Evolutionary conservation across 2,888 invertebrate genomes (phyloP).

Genomic region (Sinelater perroti): DNA sequence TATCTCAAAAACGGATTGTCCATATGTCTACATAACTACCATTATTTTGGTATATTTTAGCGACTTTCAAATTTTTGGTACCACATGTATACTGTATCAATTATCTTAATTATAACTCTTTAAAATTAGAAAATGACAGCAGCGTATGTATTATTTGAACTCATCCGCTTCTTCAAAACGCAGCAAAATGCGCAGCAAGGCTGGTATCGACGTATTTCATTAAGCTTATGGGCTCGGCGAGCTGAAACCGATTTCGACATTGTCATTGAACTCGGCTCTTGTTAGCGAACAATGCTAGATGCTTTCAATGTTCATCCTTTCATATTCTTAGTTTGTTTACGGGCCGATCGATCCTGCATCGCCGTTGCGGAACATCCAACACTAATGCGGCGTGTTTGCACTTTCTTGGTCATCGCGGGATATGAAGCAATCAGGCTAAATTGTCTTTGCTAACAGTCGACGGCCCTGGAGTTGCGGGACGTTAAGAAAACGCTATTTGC

Average conservation of each 20-base stretch:
- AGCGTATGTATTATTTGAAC: too few relatives aligned
- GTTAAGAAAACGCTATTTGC: too few relatives aligned
- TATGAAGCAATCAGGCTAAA: neutral
- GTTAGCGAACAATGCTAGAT: conserved; percentile 11
- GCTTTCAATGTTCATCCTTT: conserved; percentile 18
- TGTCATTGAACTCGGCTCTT: conserved; percentile 15
- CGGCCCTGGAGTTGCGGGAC: conserved; percentile 3
- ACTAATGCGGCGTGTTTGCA: conserved; percentile 1
- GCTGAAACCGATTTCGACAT: conserved; percentile 14
- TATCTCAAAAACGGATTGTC: too few relatives aligned
- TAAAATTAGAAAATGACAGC: too few relatives aligned
- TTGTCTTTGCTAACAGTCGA: neutral
- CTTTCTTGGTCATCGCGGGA: conserved; percentile 8
- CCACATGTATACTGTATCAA: too few relatives aligned
- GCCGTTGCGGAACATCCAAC: neutral
- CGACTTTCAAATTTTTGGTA: too few relatives aligned
- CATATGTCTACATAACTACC: too few relatives aligned
- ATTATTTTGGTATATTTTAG: too few relatives aligned
- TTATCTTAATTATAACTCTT: too few relatives aligned
- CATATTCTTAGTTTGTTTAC: conserved; percentile 14
- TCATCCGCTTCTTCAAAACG: too few relatives aligned
- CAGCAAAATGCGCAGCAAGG: too few relatives aligned
- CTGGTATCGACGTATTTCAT: too few relatives aligned
- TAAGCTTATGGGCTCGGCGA: conserved; percentile 4
- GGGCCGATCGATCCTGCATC: conserved; percentile 9